Conservation (phyloP, 2,797 vertebrate genomes). For the Florisuga fusca region DNA sequence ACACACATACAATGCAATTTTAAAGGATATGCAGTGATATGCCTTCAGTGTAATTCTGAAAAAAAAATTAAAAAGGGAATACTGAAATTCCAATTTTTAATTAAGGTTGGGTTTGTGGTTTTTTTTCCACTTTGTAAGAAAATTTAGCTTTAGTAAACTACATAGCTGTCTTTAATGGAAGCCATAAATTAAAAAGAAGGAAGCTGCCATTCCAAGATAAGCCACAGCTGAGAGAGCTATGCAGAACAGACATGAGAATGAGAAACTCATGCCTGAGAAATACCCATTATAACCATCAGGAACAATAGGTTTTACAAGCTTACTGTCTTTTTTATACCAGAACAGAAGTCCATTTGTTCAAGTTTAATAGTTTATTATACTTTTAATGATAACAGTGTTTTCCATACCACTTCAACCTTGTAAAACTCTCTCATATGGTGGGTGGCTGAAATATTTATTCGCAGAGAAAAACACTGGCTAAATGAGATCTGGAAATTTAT, state of each 20-base stretch:
- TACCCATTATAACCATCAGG: background rate
- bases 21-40: background rate
- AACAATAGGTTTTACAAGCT: background rate
- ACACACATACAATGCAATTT: background rate
- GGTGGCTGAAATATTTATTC: constrained; percentile 23
- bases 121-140: background rate
- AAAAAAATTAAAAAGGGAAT: background rate
- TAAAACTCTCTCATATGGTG: background rate
- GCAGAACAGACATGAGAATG: background rate
- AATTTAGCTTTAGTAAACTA: background rate
- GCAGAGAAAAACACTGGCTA: background rate
- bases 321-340: background rate
- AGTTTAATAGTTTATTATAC: constrained; percentile 18
- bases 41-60: background rate
- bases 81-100: background rate
- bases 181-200: background rate
- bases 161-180: background rate
- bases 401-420: background rate
- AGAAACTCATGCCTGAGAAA: background rate
- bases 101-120: background rate
- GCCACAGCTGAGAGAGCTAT: background rate
- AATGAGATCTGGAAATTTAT: constrained; percentile 31
- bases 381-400: constrained; percentile 13
- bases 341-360: constrained; percentile 10
- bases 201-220: background rate